A percentile compares a stretch with the other conserved stretches of the same genome.
phyloP scores from a whole-genome alignment of 2,797 vertebrate genomes.

The Pipistrellus nathusii region DNA sequence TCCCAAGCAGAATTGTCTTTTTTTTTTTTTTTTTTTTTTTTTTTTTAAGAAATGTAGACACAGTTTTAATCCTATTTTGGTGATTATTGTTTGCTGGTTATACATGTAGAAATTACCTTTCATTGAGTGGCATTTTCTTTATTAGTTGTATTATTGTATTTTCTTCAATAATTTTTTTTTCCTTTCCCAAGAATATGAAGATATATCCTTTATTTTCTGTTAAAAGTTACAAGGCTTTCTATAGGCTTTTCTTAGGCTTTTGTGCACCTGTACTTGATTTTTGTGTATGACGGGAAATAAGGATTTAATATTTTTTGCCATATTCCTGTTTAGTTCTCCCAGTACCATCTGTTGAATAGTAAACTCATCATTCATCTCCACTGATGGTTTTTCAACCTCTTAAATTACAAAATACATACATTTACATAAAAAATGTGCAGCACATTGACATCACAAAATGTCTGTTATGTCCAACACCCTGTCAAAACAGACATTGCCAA shows the following conservation, averaged over 20 bases:
- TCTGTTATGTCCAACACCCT: neutral
- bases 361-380: neutral
- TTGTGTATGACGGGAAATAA: neutral
- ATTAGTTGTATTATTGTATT: neutral
- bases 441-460: neutral
- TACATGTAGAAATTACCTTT: neutral
- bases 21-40: neutral
- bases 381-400: neutral
- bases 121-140: neutral
- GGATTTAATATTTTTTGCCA: neutral
- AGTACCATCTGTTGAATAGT: neutral
- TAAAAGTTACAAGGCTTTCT: neutral
- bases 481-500: neutral
- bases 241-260: neutral
- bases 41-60: neutral
- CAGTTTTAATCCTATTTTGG: neutral
- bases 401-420: neutral
- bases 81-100: neutral
- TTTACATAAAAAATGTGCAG: neutral
- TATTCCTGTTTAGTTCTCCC: constrained; percentile 6
- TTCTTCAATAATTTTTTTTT: neutral
- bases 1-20: neutral
- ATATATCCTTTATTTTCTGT: neutral
- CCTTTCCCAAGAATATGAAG: neutral
- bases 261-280: neutral